phyloP scores from a whole-genome alignment of 2,888 invertebrate genomes.

The Linyphia triangularis region DNA sequence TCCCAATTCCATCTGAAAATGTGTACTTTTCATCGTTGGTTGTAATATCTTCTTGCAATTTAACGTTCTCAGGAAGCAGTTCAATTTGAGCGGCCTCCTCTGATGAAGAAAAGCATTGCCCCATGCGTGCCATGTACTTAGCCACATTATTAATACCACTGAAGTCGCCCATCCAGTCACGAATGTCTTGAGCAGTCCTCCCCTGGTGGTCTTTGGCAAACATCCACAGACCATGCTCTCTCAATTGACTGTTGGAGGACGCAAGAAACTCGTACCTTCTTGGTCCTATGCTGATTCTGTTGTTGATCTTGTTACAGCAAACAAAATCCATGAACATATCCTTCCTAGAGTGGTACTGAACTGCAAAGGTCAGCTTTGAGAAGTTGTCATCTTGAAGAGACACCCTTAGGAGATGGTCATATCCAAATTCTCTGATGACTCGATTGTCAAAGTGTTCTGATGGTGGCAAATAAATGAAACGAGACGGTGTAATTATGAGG shows the following conservation, averaged over 20 bases:
- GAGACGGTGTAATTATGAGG: slow-evolving; percentile 75
- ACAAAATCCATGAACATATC: slow-evolving; percentile 42
- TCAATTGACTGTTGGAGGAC: slow-evolving; percentile 77
- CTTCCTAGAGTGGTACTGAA: slow-evolving; percentile 51
- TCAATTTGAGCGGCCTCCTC: slow-evolving; percentile 62
- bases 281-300: slow-evolving; percentile 73
- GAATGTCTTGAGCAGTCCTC: slow-evolving; percentile 74
- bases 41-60: neutral
- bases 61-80: slow-evolving; percentile 14
- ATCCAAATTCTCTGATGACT: slow-evolving; percentile 56
- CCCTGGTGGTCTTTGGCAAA: slow-evolving; percentile 74
- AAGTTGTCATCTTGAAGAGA: slow-evolving; percentile 72
- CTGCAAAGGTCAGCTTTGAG: slow-evolving; percentile 64
- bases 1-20: slow-evolving; percentile 77
- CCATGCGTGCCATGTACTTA: slow-evolving; percentile 80
- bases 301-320: slow-evolving; percentile 29
- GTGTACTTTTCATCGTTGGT: slow-evolving; percentile 49
- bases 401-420: slow-evolving; percentile 56
- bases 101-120: slow-evolving; percentile 79
- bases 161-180: slow-evolving; percentile 77
- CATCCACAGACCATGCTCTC: slow-evolving; percentile 77
- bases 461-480: slow-evolving; percentile 71
- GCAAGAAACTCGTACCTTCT: slow-evolving; percentile 77
- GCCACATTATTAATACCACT: slow-evolving; percentile 77
- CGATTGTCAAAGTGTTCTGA: slow-evolving; percentile 72